These are phyloP conservation scores for Ornithorhynchus anatinus DNA, from an alignment of 2,113 vertebrate species.

Conservation along the genomic window DNA sequence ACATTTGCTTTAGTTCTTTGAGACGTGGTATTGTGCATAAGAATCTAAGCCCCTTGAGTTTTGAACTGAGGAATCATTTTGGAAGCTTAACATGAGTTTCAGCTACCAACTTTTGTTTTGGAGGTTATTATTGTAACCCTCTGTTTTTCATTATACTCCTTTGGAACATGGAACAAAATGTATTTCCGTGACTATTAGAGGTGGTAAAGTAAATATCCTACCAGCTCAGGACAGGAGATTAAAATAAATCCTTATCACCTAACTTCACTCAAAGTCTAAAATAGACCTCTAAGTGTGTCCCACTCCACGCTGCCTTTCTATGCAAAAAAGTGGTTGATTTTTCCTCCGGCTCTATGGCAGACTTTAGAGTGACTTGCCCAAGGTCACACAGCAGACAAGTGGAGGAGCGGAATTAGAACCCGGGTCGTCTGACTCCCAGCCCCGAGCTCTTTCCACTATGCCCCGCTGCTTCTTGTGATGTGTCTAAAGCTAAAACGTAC, in stretches of 20 bases:
- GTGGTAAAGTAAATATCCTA: slow-evolving; percentile 13
- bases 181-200: slow-evolving; percentile 25
- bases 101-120: slow-evolving; percentile 8
- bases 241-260: neutral
- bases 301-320: no score
- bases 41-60: slow-evolving; percentile 16
- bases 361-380: no score
- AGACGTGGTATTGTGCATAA: slow-evolving; percentile 24
- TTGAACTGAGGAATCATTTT: slow-evolving; percentile 16
- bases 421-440: no score
- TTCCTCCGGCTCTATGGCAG: no score
- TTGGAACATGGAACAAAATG: neutral
- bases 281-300: no score
- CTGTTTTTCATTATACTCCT: slow-evolving; percentile 9
- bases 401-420: no score
- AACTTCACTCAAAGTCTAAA: slow-evolving; percentile 1
- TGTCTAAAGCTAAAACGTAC: no score
- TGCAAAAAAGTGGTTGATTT: no score
- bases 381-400: no score
- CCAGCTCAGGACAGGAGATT: slow-evolving; percentile 1
- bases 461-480: no score
- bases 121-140: slow-evolving; percentile 9
- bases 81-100: slow-evolving; percentile 2
- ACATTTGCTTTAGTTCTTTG: slow-evolving; percentile 12
- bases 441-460: no score